phyloP scores from a whole-genome alignment of 2,797 vertebrate genomes.

The Luscinia megarhynchos region DNA sequence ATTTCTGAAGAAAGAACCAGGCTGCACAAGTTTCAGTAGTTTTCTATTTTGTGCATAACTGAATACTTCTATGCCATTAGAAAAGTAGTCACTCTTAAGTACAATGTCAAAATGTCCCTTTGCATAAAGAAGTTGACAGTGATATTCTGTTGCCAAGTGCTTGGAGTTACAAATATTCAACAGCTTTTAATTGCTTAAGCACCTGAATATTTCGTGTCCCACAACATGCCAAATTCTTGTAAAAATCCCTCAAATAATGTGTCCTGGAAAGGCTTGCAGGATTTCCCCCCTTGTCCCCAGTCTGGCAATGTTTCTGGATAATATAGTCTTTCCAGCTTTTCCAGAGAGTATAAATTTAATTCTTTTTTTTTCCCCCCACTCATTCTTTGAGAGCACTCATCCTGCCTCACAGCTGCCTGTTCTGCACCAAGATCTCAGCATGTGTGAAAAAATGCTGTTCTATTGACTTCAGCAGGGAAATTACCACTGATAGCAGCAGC shows the following conservation, averaged over 20 bases:
- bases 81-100: background rate
- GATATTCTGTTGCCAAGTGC: background rate
- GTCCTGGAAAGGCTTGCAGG: background rate
- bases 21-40: conserved; percentile 3
- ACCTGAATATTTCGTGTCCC: background rate
- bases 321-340: background rate
- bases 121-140: background rate
- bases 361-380: background rate
- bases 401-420: background rate
- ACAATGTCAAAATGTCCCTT: background rate
- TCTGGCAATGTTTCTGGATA: background rate
- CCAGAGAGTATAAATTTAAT: background rate
- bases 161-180: background rate
- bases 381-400: background rate
- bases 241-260: background rate
- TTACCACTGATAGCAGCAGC: background rate
- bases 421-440: background rate
- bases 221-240: background rate
- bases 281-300: background rate
- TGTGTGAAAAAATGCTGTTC: background rate
- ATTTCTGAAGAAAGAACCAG: conserved; percentile 28
- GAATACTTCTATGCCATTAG: background rate
- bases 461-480: background rate
- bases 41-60: background rate
- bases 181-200: conserved; percentile 25